These are phyloP conservation scores for Notiomystis cincta DNA, from an alignment of 2,113 vertebrate species.

Conservation along the genomic window DNA sequence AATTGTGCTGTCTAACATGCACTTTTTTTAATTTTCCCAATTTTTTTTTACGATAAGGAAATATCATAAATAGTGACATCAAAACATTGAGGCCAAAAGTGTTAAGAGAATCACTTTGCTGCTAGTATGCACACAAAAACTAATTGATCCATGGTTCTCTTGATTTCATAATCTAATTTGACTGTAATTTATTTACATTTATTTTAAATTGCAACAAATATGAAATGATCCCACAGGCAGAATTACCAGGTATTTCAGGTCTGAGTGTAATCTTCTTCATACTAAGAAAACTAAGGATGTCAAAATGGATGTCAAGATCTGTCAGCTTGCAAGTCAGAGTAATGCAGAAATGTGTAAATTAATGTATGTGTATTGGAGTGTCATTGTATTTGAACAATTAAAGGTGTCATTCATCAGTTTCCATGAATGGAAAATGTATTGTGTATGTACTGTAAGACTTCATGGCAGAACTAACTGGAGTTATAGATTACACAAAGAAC, in stretches of 20 bases:
- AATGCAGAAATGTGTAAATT: background rate
- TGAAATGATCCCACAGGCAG: background rate
- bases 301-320: background rate
- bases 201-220: background rate
- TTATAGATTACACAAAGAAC: background rate
- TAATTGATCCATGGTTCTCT: background rate
- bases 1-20: background rate
- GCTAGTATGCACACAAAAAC: background rate
- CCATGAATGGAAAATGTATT: background rate
- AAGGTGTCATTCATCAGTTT: background rate
- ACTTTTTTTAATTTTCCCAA: background rate
- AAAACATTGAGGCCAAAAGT: background rate
- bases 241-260: background rate
- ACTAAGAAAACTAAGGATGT: background rate
- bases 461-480: background rate
- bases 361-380: background rate
- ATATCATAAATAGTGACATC: background rate
- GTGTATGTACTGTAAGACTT: background rate
- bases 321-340: background rate
- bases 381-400: background rate
- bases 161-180: background rate
- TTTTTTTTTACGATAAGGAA: background rate
- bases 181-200: background rate
- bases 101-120: background rate
- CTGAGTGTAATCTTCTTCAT: background rate